phyloP scores from a whole-genome alignment of 2,888 invertebrate species.

The Drosophila affinis region DNA sequence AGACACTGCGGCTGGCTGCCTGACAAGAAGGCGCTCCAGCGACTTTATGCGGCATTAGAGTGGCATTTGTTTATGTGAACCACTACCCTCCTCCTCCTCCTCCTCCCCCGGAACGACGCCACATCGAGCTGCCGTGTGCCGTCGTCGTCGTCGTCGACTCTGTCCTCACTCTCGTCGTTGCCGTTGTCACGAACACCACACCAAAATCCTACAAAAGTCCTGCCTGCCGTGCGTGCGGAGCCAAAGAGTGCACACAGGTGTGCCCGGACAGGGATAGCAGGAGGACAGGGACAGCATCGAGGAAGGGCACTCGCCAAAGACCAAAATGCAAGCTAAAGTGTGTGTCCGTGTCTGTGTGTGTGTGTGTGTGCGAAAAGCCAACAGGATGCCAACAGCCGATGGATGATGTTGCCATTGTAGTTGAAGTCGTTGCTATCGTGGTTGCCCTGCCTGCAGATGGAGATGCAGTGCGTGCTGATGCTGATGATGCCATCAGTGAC shows the following conservation, averaged over 20 bases:
- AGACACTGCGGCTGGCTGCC: slow-evolving; percentile 37
- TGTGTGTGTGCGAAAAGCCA: slow-evolving; percentile 31
- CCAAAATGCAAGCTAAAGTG: slow-evolving; percentile 33
- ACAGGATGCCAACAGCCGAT: slow-evolving; percentile 26
- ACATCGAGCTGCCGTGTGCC: slow-evolving; percentile 43
- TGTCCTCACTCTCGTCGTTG: slow-evolving; percentile 40
- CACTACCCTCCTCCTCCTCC: slow-evolving; percentile 22
- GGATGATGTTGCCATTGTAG: slow-evolving; percentile 47
- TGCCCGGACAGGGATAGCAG: slow-evolving; percentile 3
- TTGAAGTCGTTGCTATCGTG: slow-evolving; percentile 38
- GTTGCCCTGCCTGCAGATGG: neutral
- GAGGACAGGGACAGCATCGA: neutral
- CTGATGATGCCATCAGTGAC: slow-evolving; percentile 58
- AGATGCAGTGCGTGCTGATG: slow-evolving; percentile 17
- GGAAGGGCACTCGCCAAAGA: slow-evolving; percentile 35
- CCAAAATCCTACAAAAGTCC: slow-evolving; percentile 68
- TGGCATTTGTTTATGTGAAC: slow-evolving; percentile 76
- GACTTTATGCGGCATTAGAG: slow-evolving; percentile 76
- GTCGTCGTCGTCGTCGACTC: slow-evolving; percentile 47
- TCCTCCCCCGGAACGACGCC: neutral
- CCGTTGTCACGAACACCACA: slow-evolving; percentile 63
- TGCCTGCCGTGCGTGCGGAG: slow-evolving; percentile 62
- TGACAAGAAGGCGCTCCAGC: slow-evolving; percentile 56
- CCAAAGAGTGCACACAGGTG: slow-evolving; percentile 33
- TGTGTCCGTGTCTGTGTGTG: slow-evolving; percentile 13